Percentiles rank a stretch among this genome's conserved stretches.
Evolutionary conservation across 2,888 invertebrate genomes (phyloP).

Genomic region (Agrochola litura): DNA sequence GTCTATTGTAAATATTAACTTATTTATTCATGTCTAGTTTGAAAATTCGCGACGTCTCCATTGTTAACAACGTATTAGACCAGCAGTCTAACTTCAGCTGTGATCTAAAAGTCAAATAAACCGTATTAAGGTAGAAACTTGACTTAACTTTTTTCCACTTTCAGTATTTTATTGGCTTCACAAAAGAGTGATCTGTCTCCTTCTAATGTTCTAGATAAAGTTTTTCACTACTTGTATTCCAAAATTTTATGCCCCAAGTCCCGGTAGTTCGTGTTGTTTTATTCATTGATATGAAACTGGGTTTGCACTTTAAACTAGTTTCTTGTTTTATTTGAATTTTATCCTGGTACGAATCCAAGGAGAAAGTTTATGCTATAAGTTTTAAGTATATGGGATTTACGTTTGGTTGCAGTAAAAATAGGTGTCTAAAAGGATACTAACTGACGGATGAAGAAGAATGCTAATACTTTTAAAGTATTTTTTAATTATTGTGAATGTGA

Average conservation of each 20-base stretch:
- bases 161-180: constrained; percentile 25
- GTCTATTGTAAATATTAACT: neutral
- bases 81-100: constrained; percentile 19
- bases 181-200: constrained; percentile 26
- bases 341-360: constrained; percentile 21
- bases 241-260: constrained; percentile 35
- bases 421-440: neutral
- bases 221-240: constrained; percentile 40
- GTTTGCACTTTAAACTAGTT: constrained; percentile 45
- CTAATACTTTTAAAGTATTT: no score
- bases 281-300: constrained; percentile 53
- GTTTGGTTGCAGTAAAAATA: neutral
- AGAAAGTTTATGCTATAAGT: constrained; percentile 28
- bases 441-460: neutral
- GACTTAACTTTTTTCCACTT: constrained; percentile 18
- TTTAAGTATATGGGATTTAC: neutral
- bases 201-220: constrained; percentile 39
- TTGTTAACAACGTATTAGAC: constrained; percentile 31
- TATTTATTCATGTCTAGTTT: neutral
- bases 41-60: neutral
- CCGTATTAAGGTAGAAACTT: constrained; percentile 26
- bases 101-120: constrained; percentile 42
- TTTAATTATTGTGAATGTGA: no score
- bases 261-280: constrained; percentile 47
- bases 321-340: constrained; percentile 49